Conservation (phyloP, 2,113 vertebrate genomes). For the Pseudopodoces humilis region DNA sequence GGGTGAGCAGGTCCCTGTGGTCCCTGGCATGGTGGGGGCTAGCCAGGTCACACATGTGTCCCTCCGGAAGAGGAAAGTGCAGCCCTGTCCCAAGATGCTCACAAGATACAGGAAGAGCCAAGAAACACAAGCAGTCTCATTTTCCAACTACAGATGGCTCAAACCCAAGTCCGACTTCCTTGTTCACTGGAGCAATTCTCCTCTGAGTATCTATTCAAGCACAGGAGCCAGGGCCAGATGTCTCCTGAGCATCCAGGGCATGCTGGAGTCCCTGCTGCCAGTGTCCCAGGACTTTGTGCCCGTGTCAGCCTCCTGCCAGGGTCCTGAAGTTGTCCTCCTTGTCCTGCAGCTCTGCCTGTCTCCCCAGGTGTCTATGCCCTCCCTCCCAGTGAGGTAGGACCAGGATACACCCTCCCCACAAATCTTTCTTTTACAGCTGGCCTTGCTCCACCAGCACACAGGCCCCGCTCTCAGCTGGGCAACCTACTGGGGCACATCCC, state of each 20-base stretch:
- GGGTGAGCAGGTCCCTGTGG: not conserved
- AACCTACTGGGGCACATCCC: not conserved
- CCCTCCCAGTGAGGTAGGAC: not conserved
- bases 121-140: not conserved
- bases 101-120: not conserved
- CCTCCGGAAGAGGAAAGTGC: not conserved
- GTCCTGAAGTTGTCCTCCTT: not conserved
- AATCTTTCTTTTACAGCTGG: not conserved
- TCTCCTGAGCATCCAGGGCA: not conserved
- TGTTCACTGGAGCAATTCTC: not conserved
- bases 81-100: not conserved
- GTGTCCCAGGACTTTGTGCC: not conserved
- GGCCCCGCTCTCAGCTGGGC: not conserved
- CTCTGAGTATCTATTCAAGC: not conserved
- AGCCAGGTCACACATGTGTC: not conserved
- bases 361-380: not conserved
- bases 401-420: not conserved
- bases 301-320: not conserved
- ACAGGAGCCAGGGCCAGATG: not conserved
- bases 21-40: not conserved
- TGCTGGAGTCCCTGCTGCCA: not conserved
- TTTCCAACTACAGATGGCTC: not conserved
- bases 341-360: not conserved
- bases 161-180: rapidly evolving
- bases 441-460: not conserved